phyloP scores from a whole-genome alignment of 2,113 vertebrate species.

The Ivindomyrus marchei region DNA sequence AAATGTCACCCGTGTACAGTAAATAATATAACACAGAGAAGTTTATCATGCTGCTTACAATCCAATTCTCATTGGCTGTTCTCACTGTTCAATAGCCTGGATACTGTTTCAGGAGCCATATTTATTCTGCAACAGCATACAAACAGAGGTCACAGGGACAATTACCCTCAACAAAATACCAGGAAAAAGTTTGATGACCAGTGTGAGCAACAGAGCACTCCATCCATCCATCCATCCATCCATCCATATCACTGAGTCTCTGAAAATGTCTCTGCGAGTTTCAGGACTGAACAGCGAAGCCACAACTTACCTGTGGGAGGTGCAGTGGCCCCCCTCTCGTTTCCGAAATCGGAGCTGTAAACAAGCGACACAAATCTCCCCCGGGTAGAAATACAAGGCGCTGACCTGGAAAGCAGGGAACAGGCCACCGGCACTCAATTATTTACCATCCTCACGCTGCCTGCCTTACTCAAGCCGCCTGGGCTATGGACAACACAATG shows the following conservation, averaged over 20 bases:
- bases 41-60: neutral
- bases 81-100: neutral
- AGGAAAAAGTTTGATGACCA: neutral
- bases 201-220: neutral
- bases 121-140: neutral
- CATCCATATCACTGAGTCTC: neutral
- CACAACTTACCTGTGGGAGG: neutral
- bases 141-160: neutral
- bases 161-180: neutral
- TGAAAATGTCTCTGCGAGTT: neutral
- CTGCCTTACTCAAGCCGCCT: neutral
- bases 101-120: neutral
- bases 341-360: neutral
- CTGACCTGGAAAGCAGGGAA: slow-evolving; percentile 13
- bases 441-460: slow-evolving; percentile 20
- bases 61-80: neutral
- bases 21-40: neutral
- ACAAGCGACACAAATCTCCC: slow-evolving; percentile 1
- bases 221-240: neutral
- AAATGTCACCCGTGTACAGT: neutral
- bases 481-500: neutral
- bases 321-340: neutral
- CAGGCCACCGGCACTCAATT: slow-evolving; percentile 40
- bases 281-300: neutral
- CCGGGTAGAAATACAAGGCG: slow-evolving; percentile 23